phyloP scores from a whole-genome alignment of 2,113 vertebrate genomes.

The Penelope pileata region DNA sequence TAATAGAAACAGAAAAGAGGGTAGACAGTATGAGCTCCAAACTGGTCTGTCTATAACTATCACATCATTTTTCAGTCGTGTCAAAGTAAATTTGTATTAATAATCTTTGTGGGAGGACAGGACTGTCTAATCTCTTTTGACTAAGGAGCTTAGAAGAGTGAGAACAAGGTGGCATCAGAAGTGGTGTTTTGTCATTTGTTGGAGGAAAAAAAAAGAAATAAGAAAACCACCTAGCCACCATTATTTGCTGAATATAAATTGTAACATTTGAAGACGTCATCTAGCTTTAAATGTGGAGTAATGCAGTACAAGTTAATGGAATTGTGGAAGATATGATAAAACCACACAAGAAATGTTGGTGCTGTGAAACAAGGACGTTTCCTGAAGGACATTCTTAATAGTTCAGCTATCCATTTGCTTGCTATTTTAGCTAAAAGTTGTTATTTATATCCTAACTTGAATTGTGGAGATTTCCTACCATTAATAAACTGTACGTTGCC shows the following conservation, averaged over 20 bases:
- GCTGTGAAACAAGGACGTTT: background rate
- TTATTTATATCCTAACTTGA: background rate
- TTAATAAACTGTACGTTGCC: background rate
- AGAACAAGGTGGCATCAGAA: background rate
- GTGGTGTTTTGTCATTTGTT: background rate
- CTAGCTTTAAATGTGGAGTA: background rate
- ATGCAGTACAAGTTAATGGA: background rate
- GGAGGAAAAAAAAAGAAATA: background rate
- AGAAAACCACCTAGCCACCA: rapidly evolving
- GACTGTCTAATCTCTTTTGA: background rate
- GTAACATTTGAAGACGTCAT: background rate
- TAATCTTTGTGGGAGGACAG: background rate
- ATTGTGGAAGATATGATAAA: background rate
- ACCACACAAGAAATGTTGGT: background rate
- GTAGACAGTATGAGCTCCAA: background rate
- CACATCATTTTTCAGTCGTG: background rate
- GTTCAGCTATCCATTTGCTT: background rate
- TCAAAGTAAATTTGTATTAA: background rate
- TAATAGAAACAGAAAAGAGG: background rate
- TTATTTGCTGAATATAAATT: background rate
- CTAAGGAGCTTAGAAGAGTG: background rate
- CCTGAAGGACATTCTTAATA: background rate
- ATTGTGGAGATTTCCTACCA: background rate
- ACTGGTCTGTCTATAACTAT: background rate
- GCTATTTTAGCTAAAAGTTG: background rate